Conservation (phyloP, 1,140 invertebrate genomes). For the Drusus annulatus region DNA sequence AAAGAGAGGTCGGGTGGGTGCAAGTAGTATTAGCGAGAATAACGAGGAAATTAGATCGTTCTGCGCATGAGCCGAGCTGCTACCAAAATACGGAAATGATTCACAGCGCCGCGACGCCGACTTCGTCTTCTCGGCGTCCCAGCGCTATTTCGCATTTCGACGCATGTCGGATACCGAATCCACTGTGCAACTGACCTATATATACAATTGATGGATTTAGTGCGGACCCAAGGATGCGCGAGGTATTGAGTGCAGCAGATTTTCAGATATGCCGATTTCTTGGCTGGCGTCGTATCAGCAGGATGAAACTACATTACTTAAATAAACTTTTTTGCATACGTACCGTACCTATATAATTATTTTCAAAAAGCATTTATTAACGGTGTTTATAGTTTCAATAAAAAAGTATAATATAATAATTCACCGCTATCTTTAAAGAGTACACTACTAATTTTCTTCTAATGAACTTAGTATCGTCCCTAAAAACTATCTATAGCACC, state of each 20-base stretch:
- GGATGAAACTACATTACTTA: too few relatives aligned
- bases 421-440: too few relatives aligned
- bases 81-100: constrained; percentile 40
- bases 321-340: too few relatives aligned
- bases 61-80: constrained; percentile 21
- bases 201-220: constrained; percentile 25
- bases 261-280: background rate
- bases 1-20: background rate
- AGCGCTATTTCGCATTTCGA: background rate
- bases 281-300: background rate
- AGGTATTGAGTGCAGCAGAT: background rate
- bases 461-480: too few relatives aligned
- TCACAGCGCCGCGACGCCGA: constrained; percentile 21
- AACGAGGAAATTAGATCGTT: constrained; percentile 9
- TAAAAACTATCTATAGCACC: too few relatives aligned
- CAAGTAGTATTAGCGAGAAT: constrained; percentile 2
- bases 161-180: background rate
- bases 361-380: too few relatives aligned
- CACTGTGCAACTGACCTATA: constrained; percentile 37
- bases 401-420: too few relatives aligned
- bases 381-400: too few relatives aligned
- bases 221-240: constrained; percentile 17
- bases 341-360: too few relatives aligned
- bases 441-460: too few relatives aligned
- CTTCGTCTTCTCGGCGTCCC: constrained; percentile 17